These are phyloP conservation scores for Lagorchestes hirsutus DNA, from an alignment of 2,797 vertebrate species.

Conservation along the genomic window DNA sequence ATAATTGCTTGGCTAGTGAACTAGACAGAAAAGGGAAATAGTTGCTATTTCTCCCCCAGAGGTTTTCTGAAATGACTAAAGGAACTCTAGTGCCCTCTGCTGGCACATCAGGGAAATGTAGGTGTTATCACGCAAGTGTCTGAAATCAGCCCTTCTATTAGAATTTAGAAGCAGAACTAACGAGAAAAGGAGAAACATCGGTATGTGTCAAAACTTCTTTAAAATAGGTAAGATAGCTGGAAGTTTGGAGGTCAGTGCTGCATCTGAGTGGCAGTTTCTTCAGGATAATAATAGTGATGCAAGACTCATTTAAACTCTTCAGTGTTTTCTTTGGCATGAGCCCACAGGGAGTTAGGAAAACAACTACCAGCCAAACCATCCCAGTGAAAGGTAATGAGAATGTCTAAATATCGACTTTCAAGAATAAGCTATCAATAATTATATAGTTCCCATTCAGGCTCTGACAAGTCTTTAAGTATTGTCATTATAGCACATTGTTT, in stretches of 20 bases:
- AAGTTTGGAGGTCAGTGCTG: background rate
- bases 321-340: background rate
- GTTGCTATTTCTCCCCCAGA: background rate
- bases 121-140: rapidly evolving
- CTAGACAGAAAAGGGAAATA: conserved; percentile 64
- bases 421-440: background rate
- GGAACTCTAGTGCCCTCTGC: conserved; percentile 85
- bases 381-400: background rate
- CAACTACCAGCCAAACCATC: background rate
- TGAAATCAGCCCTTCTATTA: background rate
- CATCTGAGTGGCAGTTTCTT: background rate
- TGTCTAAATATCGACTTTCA: background rate
- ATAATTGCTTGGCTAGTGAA: conserved; percentile 69
- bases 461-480: background rate
- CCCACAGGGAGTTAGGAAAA: background rate
- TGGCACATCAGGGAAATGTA: conserved; percentile 67
- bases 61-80: conserved; percentile 59
- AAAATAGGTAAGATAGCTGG: conserved; percentile 8
- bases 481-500: background rate
- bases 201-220: conserved; percentile 21
- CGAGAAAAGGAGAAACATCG: background rate
- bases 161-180: background rate
- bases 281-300: background rate
- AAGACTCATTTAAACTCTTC: background rate
- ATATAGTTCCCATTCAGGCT: background rate